Conservation (phyloP, 2,888 invertebrate species). For the Busseola fusca region DNA sequence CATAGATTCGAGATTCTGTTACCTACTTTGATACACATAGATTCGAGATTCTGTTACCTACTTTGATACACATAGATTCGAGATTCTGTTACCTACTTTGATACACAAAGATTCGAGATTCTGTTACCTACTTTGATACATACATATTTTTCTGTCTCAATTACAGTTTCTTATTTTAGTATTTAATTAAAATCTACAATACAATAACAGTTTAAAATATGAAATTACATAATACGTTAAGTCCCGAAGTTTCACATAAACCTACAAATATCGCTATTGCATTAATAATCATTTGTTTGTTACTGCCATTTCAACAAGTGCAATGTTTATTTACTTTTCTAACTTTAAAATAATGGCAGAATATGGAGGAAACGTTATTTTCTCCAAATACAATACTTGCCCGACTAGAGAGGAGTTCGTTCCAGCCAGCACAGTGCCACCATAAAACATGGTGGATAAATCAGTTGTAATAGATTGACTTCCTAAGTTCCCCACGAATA, state of each 20-base stretch:
- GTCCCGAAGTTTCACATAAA: not conserved
- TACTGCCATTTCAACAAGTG: not conserved
- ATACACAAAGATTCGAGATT: too few relatives aligned
- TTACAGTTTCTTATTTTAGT: conserved; percentile 17
- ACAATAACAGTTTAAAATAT: conserved; percentile 13
- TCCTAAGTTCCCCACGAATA: conserved; percentile 93
- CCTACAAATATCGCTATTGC: conserved; percentile 14
- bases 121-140: conserved; percentile 28
- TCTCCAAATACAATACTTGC: conserved; percentile 81
- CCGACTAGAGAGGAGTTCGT: conserved; percentile 81
- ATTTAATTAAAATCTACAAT: conserved; percentile 1
- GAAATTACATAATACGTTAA: not conserved
- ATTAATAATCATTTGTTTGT: not conserved
- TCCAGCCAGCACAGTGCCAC: conserved; percentile 89
- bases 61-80: too few relatives aligned
- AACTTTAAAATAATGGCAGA: conserved; percentile 83
- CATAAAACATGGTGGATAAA: conserved; percentile 93
- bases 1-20: too few relatives aligned
- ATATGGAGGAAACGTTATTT: conserved; percentile 82
- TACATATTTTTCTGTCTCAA: conserved; percentile 5
- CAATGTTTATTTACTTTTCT: conserved; percentile 74
- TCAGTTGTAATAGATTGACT: conserved; percentile 90
- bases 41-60: too few relatives aligned
- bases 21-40: too few relatives aligned
- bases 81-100: conserved; percentile 40